A percentile compares a stretch with the other conserved stretches of the same genome.
Conservation (phyloP, 2,113 vertebrate species). For the Rattus norvegicus region GRCr8 NC_086020.1:8925501-8926000, state of each 20-base stretch:
- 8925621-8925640: not conserved
- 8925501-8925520: not conserved
- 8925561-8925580: conserved; percentile 7
- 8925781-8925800: conserved; percentile 64
- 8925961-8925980: conserved; percentile 69
- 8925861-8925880: conserved; percentile 79
- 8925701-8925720: conserved; percentile 49
- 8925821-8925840: conserved; percentile 54
- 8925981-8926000: conserved; percentile 77
- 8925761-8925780: conserved; percentile 55
- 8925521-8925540: conserved; percentile 3
- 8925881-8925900: conserved; percentile 71
- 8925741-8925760: conserved; percentile 30
- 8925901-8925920: conserved; percentile 73
- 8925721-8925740: not conserved
- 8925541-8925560: conserved; percentile 29
- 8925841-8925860: conserved; percentile 78
- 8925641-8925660: not conserved
- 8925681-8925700: conserved; percentile 48
- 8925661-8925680: not conserved
- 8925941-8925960: conserved; percentile 77
- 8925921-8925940: conserved; percentile 73
- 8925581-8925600: conserved; percentile 35
- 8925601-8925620: not conserved
- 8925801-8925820: conserved; percentile 69